phyloP scores from a whole-genome alignment of 2,797 vertebrate genomes.

The Enteromius trimaculatus region DNA sequence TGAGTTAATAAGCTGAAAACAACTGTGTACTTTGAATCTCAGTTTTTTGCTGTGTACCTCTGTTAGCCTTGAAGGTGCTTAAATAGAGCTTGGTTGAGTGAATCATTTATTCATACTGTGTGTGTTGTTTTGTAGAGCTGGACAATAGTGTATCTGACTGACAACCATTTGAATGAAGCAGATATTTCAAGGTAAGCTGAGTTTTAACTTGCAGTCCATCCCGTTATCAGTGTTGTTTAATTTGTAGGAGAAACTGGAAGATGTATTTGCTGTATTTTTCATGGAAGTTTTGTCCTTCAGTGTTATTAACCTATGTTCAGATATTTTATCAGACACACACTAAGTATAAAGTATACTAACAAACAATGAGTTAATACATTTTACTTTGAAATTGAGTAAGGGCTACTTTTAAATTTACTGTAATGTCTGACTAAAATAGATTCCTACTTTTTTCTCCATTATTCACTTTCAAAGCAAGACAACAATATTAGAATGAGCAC shows the following conservation, averaged over 20 bases:
- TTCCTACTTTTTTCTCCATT: background rate
- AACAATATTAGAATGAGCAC: background rate
- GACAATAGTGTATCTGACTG: background rate
- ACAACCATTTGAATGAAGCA: background rate
- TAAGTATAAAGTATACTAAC: background rate
- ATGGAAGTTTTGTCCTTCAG: background rate
- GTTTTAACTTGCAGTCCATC: background rate
- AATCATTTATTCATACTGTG: background rate
- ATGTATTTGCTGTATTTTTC: background rate
- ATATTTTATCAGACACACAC: background rate
- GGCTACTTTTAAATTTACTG: background rate
- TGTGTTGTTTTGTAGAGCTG: slow-evolving; percentile 5
- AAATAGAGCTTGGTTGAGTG: background rate
- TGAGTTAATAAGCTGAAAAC: background rate
- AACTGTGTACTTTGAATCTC: background rate
- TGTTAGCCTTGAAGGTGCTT: background rate
- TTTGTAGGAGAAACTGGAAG: background rate
- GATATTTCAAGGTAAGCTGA: background rate
- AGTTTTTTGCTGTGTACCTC: background rate
- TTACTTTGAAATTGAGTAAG: background rate
- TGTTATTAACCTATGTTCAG: background rate
- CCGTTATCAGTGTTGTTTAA: background rate
- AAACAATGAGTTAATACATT: background rate
- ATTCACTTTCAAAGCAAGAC: background rate
- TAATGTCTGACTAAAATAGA: background rate